A percentile compares a stretch with the other conserved stretches of the same genome.
Conservation (phyloP, 1,140 invertebrate genomes). For the Nymphalis io region DNA sequence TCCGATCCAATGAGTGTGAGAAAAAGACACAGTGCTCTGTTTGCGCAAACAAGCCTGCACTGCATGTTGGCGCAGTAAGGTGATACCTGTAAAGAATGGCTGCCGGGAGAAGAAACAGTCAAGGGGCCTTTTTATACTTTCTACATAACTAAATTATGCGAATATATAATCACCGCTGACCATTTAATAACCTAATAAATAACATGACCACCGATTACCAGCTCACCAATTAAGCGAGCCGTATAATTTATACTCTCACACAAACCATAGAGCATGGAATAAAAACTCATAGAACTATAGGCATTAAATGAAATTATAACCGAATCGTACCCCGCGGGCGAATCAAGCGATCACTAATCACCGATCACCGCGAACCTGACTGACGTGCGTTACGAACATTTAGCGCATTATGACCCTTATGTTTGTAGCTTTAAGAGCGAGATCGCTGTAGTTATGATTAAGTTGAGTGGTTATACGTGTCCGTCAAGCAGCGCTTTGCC, state of each 20-base stretch:
- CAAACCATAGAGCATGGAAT: conserved; percentile 18
- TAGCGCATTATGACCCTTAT: neutral
- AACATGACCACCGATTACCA: conserved; percentile 5
- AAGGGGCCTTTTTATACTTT: too few species aligned
- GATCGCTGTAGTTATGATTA: neutral
- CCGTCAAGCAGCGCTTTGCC: conserved; percentile 7
- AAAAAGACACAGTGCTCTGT: too few species aligned
- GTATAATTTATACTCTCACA: conserved; percentile 22
- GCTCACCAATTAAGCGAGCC: conserved; percentile 16
- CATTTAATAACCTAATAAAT: conserved; percentile 4
- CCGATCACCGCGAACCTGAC: neutral
- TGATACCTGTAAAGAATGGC: too few species aligned
- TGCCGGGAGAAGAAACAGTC: neutral
- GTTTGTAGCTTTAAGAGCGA: neutral
- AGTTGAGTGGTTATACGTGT: conserved; percentile 11
- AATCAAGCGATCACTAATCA: conserved; percentile 18
- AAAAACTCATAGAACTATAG: conserved; percentile 30
- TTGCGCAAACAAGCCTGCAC: too few species aligned
- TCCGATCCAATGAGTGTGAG: too few species aligned
- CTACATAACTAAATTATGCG: neutral
- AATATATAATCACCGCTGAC: neutral
- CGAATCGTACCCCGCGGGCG: conserved; percentile 20
- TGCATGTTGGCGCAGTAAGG: too few species aligned
- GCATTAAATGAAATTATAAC: conserved; percentile 37
- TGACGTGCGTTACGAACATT: neutral